Evolutionary conservation across 2,888 invertebrate species (phyloP).

Genomic region (Mythimna lalbum): DNA sequence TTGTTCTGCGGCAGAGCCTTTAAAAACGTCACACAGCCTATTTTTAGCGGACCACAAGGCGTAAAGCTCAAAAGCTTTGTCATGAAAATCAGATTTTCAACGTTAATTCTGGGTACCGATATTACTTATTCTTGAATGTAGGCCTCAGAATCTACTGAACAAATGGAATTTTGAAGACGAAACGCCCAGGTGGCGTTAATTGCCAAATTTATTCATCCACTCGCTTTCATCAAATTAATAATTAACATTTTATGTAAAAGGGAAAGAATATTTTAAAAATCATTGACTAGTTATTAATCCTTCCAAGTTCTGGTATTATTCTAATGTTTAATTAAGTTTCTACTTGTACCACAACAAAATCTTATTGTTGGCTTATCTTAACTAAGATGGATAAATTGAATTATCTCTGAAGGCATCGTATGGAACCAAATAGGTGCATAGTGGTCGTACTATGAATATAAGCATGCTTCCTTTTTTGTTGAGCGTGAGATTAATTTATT

Average conservation of each 20-base stretch:
- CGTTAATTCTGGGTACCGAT: constrained; percentile 22
- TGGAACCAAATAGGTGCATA: neutral
- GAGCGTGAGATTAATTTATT: neutral
- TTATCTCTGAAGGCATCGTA: constrained; percentile 32
- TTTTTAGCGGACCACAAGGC: constrained; percentile 30
- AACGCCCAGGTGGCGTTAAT: constrained; percentile 45
- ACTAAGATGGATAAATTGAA: constrained; percentile 19
- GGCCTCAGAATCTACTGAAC: constrained; percentile 18
- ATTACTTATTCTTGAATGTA: constrained; percentile 34
- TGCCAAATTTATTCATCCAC: constrained; percentile 51
- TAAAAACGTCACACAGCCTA: constrained; percentile 21
- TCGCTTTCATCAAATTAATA: constrained; percentile 38
- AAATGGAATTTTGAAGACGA: constrained; percentile 42
- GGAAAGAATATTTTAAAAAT: constrained; percentile 21
- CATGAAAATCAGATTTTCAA: constrained; percentile 26
- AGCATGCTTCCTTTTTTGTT: constrained; percentile 9
- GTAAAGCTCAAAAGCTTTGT: constrained; percentile 29
- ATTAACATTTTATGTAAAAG: constrained; percentile 25
- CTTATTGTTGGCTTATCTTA: constrained; percentile 22
- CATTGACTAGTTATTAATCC: constrained; percentile 16
- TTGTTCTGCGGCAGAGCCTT: constrained; percentile 19
- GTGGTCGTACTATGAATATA: neutral
- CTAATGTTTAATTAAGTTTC: constrained; percentile 17
- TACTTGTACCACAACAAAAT: neutral
- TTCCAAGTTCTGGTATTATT: constrained; percentile 1